Conservation (phyloP, 2,888 invertebrate species). For the Drosophila sordidapex region DNA sequence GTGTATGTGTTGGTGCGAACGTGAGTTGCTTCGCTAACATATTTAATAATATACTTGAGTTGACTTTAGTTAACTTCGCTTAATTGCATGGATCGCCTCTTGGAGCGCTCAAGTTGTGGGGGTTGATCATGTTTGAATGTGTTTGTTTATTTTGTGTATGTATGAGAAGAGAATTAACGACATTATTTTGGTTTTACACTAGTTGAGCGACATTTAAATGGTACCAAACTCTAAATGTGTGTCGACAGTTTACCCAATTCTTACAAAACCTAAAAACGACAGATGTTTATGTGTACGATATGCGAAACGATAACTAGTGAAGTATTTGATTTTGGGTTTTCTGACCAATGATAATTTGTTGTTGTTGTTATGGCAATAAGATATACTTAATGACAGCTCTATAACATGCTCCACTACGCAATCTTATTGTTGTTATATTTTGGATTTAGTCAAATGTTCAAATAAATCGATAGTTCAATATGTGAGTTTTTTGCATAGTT, state of each 20-base stretch:
- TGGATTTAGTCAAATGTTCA: constrained; percentile 11
- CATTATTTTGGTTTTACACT: constrained; percentile 12
- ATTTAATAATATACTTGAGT: constrained; percentile 9
- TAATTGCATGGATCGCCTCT: constrained; percentile 11
- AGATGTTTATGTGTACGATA: constrained; percentile 13
- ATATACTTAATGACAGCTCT: constrained; percentile 58
- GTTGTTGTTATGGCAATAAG: constrained; percentile 35
- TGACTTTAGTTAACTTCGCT: constrained; percentile 4
- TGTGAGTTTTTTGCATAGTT: constrained; percentile 13
- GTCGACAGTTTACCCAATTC: constrained; percentile 36
- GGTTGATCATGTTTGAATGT: constrained; percentile 9
- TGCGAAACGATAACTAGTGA: constrained; percentile 41
- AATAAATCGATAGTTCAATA: constrained; percentile 17
- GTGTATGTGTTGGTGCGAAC: neutral
- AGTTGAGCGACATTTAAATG: constrained; percentile 36
- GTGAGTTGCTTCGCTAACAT: constrained; percentile 10
- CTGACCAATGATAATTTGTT: constrained; percentile 22
- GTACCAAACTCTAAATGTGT: constrained; percentile 37
- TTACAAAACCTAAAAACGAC: constrained; percentile 40
- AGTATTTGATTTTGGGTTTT: constrained; percentile 4
- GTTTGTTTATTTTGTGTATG: constrained; percentile 15
- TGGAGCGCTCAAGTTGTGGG: constrained; percentile 21
- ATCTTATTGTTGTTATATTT: constrained; percentile 43
- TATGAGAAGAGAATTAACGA: constrained; percentile 24
- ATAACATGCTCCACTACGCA: constrained; percentile 69